Conservation (phyloP, 2,797 vertebrate genomes). For the Kryptolebias ocellatus region DNA sequence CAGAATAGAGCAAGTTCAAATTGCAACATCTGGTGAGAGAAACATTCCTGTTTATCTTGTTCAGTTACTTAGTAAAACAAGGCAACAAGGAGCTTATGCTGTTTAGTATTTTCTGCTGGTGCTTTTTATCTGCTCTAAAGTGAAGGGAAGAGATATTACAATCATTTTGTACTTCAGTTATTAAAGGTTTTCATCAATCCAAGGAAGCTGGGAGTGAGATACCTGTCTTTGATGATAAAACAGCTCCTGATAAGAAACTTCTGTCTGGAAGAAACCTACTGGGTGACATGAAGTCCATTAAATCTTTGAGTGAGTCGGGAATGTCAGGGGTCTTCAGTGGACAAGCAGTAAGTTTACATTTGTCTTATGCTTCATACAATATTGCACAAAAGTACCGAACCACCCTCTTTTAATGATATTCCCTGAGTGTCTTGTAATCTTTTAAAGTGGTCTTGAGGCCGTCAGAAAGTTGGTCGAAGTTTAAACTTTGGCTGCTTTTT, state of each 20-base stretch:
- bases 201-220: slow-evolving; percentile 43
- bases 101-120: slow-evolving; percentile 2
- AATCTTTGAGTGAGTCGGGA: slow-evolving; percentile 72
- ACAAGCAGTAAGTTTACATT: slow-evolving; percentile 60
- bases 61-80: slow-evolving; percentile 36
- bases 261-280: slow-evolving; percentile 70
- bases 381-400: neutral
- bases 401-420: neutral
- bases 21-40: slow-evolving; percentile 75
- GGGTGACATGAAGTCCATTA: slow-evolving; percentile 73
- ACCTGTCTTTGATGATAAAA: slow-evolving; percentile 42
- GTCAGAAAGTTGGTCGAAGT: no score
- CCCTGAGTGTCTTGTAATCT: no score
- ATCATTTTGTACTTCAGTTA: slow-evolving; percentile 62
- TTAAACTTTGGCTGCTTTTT: no score
- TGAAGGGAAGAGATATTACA: neutral
- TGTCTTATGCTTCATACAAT: neutral
- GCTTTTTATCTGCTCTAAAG: neutral
- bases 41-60: slow-evolving; percentile 6
- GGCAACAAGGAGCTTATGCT: neutral
- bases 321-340: slow-evolving; percentile 72
- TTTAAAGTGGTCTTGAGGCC: no score
- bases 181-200: slow-evolving; percentile 62
- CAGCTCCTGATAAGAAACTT: slow-evolving; percentile 44
- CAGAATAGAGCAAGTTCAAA: slow-evolving; percentile 70